Base-by-base conservation (phyloP, 2,797 vertebrate genomes). In the Myiothlypis chrysogaster region DNA sequence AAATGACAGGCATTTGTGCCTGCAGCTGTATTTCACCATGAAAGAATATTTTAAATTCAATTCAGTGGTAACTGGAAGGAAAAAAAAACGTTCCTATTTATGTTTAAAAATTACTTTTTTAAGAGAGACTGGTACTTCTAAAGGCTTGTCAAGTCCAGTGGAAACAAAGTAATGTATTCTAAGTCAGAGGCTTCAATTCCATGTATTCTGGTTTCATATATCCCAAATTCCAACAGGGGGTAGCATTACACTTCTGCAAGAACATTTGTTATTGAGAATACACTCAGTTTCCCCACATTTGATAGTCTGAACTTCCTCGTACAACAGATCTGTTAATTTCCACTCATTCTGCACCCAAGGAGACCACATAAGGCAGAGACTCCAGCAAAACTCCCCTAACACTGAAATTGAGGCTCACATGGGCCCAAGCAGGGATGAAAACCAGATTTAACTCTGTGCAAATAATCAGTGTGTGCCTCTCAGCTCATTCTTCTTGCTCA, bases 181-280 rank as follows among this genome's bases (percentile, higher is more conserved):
- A 82, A 92, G 22, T 39, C 55, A 72, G 35, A 66, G 21, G 6
- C 5, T 94, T 94, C 63, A 76, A 4, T 46, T 89, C 52, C 18
- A 17, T 14, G 9, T 59, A 32, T 65, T 56, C 55, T 6, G 17
- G n/a, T 61, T 91, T 87, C 55, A 43, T 87, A 70, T 61, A 83
- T 46, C 53, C 69, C 32, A 55, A n/a, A 63, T 96, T 94, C 95
- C 96, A 96, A 95, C 80, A 97, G 96, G 77, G 95, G 95, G 95
- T 95, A 97, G 93, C 77, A 93, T 96, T 91, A 93, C 95, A 90
- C 95, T 94, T 39, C 82, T 73, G 20, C 44, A 91, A 61, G 65
- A 92, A 83, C 13, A 61, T 61, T 66, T 27, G 18, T 15, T 68
- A 57, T 55, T 75, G 35, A 66, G 80, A 68, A 73, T 18, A 53